These are phyloP conservation scores for Aphelocoma californica DNA, from an alignment of 2,797 vertebrate genomes.

Conservation along the genomic window DNA sequence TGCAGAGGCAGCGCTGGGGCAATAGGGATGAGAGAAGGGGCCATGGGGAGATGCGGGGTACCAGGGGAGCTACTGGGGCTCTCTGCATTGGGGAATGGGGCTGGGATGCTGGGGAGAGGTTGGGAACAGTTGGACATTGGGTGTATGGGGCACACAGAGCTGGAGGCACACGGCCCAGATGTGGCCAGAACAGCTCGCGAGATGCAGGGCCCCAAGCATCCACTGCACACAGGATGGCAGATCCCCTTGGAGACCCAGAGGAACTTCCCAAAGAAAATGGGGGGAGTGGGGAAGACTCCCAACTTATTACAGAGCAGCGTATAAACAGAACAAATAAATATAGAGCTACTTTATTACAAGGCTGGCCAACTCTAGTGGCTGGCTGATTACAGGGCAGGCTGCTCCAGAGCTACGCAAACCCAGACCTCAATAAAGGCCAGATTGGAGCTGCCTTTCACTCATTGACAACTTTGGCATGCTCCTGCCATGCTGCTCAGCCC, in stretches of 20 bases:
- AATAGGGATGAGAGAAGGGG: neutral
- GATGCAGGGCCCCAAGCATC: neutral
- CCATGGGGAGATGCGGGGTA: neutral
- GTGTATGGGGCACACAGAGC: neutral
- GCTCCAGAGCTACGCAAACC: conserved; percentile 61
- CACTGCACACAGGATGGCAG: neutral
- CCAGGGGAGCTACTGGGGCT: neutral
- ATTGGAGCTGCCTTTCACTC: conserved; percentile 64
- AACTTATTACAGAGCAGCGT: conserved; percentile 80
- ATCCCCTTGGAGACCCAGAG: neutral
- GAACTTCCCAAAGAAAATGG: conserved; percentile 63
- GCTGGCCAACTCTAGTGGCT: conserved; percentile 75
- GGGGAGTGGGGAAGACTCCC: conserved; percentile 62
- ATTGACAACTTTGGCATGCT: conserved; percentile 39
- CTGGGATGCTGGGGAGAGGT: neutral
- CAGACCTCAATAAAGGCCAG: conserved; percentile 80
- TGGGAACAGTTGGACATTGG: neutral
- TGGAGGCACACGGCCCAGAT: neutral
- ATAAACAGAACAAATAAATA: conserved; percentile 84
- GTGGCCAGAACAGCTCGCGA: neutral
- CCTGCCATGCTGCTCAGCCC: neutral
- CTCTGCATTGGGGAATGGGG: neutral
- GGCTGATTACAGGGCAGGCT: conserved; percentile 81
- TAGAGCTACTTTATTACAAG: conserved; percentile 83
- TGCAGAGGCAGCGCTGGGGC: neutral